Evolutionary conservation across 1,140 invertebrate species (phyloP).

Genomic region (Chymomyza costata): DNA sequence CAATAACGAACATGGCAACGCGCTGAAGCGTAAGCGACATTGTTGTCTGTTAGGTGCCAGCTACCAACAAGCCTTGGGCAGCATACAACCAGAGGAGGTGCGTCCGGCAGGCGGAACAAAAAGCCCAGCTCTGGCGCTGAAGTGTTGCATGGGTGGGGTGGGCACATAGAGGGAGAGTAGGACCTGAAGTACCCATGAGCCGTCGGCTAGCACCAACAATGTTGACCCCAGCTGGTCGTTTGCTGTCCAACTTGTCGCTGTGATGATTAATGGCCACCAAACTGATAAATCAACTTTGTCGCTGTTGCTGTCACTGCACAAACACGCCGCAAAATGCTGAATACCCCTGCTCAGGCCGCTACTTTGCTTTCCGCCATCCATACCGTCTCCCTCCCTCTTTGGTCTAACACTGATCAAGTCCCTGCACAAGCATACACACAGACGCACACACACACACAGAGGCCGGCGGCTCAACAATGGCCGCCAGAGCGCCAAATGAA

Average conservation of each 20-base stretch:
- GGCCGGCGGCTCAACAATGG: conserved; percentile 2
- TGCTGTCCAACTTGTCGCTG: conserved; percentile 71
- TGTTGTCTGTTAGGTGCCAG: conserved; percentile 45
- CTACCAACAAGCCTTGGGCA: too few relatives aligned
- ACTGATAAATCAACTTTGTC: conserved; percentile 74
- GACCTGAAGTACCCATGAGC: not conserved
- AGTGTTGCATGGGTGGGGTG: not conserved
- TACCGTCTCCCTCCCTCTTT: conserved; percentile 22
- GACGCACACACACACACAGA: conserved; percentile 7
- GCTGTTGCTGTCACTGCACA: conserved; percentile 72
- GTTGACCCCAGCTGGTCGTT: conserved; percentile 69
- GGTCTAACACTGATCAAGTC: not conserved
- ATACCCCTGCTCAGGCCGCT: too few relatives aligned
- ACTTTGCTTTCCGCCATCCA: too few relatives aligned
- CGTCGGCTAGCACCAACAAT: conserved; percentile 31
- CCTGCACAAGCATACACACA: conserved; percentile 7
- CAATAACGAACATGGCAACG: conserved; percentile 45
- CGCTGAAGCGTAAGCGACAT: conserved; percentile 70
- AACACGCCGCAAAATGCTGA: conserved; percentile 70
- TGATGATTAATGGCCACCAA: conserved; percentile 72
- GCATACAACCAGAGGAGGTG: conserved; percentile 1
- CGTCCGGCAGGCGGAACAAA: conserved; percentile 6
- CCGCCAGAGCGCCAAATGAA: too few relatives aligned
- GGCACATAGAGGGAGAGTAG: not conserved
- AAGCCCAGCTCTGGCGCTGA: not conserved